phyloP scores from a whole-genome alignment of 2,888 invertebrate genomes.

The Eristalis arbustorum region DNA sequence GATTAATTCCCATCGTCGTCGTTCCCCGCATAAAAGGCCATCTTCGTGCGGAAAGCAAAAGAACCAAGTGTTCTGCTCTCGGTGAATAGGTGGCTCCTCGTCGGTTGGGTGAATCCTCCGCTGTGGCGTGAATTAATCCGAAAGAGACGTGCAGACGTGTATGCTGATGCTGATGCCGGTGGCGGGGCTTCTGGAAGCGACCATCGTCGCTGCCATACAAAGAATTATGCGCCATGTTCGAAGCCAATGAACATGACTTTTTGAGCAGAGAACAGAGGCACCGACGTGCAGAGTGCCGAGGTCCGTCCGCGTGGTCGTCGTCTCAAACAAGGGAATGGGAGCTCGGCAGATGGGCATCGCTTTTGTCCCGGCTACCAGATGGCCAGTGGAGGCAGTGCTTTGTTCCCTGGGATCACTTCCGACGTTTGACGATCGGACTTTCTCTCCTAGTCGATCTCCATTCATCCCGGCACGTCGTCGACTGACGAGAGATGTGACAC shows the following conservation, averaged over 20 bases:
- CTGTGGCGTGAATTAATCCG: conserved; percentile 65
- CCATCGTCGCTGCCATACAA: conserved; percentile 27
- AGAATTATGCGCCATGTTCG: conserved; percentile 63
- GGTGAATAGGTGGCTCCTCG: neutral
- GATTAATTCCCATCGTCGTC: conserved; percentile 56
- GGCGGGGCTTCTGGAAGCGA: conserved; percentile 1
- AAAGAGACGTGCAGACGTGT: conserved; percentile 28
- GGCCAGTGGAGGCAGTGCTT: neutral
- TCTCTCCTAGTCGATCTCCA: neutral
- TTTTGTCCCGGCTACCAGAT: neutral
- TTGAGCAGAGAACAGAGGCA: conserved; percentile 40
- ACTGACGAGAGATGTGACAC: neutral
- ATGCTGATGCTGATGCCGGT: neutral
- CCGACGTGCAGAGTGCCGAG: neutral
- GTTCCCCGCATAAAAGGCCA: conserved; percentile 39
- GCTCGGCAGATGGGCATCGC: conserved; percentile 31
- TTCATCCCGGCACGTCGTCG: neutral
- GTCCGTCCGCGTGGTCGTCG: neutral
- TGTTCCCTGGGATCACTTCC: neutral
- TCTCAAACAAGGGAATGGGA: conserved; percentile 23
- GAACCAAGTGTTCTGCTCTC: neutral
- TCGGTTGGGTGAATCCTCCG: neutral
- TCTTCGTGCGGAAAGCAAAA: conserved; percentile 52
- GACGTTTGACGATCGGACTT: too few species aligned
- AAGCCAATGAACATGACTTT: conserved; percentile 63